A percentile compares a stretch with the other conserved stretches of the same genome.
Conservation (phyloP, 2,888 invertebrate genomes). For the Yponomeuta plumbellus region DNA sequence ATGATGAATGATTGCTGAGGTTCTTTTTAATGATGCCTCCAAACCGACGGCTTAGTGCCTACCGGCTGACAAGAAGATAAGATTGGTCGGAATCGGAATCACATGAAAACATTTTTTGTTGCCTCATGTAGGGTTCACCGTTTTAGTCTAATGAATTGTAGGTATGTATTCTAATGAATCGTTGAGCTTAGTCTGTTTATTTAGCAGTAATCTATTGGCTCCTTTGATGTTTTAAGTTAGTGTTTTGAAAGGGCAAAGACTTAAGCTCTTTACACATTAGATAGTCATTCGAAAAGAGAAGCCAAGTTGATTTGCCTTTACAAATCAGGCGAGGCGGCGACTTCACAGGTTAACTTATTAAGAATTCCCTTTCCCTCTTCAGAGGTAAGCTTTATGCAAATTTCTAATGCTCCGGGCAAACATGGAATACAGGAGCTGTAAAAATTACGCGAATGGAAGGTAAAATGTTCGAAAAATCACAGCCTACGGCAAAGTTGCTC, state of each 20-base stretch:
- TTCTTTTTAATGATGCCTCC: slow-evolving; percentile 65
- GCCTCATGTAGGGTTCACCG: slow-evolving; percentile 14
- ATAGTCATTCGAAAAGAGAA: neutral
- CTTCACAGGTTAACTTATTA: slow-evolving; percentile 38
- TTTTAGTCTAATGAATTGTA: slow-evolving; percentile 49
- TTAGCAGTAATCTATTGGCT: neutral
- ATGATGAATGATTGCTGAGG: slow-evolving; percentile 73
- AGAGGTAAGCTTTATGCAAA: slow-evolving; percentile 44
- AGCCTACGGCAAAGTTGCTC: neutral
- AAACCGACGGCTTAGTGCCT: slow-evolving; percentile 46
- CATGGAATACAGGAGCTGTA: slow-evolving; percentile 21
- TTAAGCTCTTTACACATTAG: neutral
- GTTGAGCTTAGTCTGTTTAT: slow-evolving; percentile 28
- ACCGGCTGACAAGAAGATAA: slow-evolving; percentile 46
- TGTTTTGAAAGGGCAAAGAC: neutral
- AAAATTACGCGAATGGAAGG: slow-evolving; percentile 11
- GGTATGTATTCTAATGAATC: slow-evolving; percentile 40
- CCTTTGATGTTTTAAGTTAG: neutral
- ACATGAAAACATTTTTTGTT: slow-evolving; percentile 11
- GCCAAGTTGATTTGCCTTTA: slow-evolving; percentile 22
- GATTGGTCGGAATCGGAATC: slow-evolving; percentile 35
- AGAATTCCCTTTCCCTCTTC: slow-evolving; percentile 33
- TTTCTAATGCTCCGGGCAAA: slow-evolving; percentile 30
- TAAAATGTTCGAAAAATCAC: slow-evolving; percentile 6
- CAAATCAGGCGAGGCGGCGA: slow-evolving; percentile 14